These are phyloP conservation scores for Bradynema listronoti DNA, from an alignment of 1,140 invertebrate species.

Conservation along the genomic window DNA sequence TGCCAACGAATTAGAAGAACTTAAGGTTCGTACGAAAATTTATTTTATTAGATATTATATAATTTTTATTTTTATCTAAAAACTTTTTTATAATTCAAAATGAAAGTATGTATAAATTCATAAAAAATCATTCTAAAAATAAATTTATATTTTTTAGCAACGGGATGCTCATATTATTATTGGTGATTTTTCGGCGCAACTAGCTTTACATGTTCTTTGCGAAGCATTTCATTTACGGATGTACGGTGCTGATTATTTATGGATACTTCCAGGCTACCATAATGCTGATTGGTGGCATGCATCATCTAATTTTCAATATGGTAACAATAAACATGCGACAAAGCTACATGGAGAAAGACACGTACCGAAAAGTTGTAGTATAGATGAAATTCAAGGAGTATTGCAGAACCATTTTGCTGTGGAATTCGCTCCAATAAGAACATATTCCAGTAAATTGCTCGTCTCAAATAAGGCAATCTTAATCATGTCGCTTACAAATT, in stretches of 20 bases:
- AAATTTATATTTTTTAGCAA: constrained; percentile 43
- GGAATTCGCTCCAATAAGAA: constrained; percentile 69
- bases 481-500: constrained; percentile 7
- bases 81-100: constrained; percentile 15
- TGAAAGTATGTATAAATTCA: neutral
- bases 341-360: neutral
- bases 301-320: too few species aligned
- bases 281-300: too few species aligned
- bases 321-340: too few species aligned
- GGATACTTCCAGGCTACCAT: constrained; percentile 83
- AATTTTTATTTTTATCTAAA: too few species aligned
- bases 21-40: too few species aligned
- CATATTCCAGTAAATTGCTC: neutral
- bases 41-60: too few species aligned
- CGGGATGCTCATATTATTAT: constrained; percentile 90
- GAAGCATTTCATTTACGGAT: constrained; percentile 67
- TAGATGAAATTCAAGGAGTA: constrained; percentile 62
- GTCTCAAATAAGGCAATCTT: too few species aligned
- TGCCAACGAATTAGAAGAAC: constrained; percentile 68
- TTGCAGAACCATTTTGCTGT: constrained; percentile 83
- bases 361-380: constrained; percentile 27
- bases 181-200: constrained; percentile 89
- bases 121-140: constrained; percentile 1
- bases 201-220: constrained; percentile 87
- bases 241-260: constrained; percentile 86